Evolutionary conservation across 2,797 vertebrate species (phyloP).

Genomic region (Rhinatrema bivittatum): DNA sequence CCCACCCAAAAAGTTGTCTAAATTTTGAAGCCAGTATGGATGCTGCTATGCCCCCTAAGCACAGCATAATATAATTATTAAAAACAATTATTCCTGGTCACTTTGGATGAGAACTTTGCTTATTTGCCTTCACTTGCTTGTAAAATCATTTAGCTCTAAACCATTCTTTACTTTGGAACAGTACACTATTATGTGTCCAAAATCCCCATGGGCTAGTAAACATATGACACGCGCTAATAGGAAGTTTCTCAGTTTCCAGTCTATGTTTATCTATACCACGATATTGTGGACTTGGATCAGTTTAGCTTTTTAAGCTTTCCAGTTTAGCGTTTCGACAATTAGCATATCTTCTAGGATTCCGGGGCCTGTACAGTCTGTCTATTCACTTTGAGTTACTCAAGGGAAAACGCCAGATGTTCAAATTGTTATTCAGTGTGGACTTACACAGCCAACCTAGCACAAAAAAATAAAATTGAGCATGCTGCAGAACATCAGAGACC

Average conservation of each 20-base stretch:
- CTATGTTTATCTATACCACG: slow-evolving; percentile 25
- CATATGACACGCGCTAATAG: slow-evolving; percentile 34
- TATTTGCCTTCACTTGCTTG: slow-evolving; percentile 17
- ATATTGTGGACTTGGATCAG: slow-evolving; percentile 17
- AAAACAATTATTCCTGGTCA: background rate
- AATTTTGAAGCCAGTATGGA: no score
- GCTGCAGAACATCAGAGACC: no score
- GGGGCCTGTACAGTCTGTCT: slow-evolving; percentile 1
- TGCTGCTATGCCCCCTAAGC: no score
- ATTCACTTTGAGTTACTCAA: slow-evolving; percentile 1
- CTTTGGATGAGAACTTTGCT: slow-evolving; percentile 17
- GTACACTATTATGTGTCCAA: slow-evolving; percentile 21
- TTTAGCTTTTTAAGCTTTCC: slow-evolving; percentile 25
- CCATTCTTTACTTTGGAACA: slow-evolving; percentile 26
- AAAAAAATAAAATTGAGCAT: no score
- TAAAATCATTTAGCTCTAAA: slow-evolving; percentile 30
- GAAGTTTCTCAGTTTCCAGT: slow-evolving; percentile 22
- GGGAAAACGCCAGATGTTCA: slow-evolving; percentile 14
- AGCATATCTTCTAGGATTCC: slow-evolving; percentile 11
- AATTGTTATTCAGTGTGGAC: slow-evolving; percentile 17
- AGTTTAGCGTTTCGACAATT: slow-evolving; percentile 25
- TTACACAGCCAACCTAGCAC: background rate
- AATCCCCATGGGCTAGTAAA: slow-evolving; percentile 22
- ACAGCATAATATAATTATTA: no score
- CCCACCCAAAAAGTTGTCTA: no score